Evolutionary conservation across 2,113 vertebrate species (phyloP), one percentile per base, ranked within the genome.

Genomic region (Epinephelus fuscoguttatus): DNA sequence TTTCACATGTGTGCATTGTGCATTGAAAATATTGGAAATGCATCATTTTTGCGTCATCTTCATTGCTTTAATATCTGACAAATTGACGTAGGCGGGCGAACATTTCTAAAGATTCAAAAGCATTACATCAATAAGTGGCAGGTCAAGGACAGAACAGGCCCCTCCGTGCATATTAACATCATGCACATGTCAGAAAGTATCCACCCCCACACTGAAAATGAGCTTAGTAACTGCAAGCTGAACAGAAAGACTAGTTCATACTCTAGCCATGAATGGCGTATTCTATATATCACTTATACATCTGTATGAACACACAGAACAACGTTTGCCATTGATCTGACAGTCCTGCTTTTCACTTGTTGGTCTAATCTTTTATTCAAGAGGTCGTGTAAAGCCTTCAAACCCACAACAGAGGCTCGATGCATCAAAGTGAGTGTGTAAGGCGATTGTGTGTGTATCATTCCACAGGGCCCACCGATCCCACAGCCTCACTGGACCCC

Each of bases 311-410:
- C 53, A 64, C 30, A 27, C 57, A 75, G 45, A 8, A 75, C 33
- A 33, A 59, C 23, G 62, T 78, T 77, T 73, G 45, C 30, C 18
- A 55, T 68, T 74, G 68, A 75, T 80, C 33, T 68, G 61, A 85
- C 66, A 68, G 56, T 50, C 40, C 33, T 52, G 73, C 33, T 72
- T 80, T 81, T 72, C 37, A 80, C 64, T 76, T 82, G 68, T 89
- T 69, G 63, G 70, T 75, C 70, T 81, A 81, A 88, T 87, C 62
- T 87, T 90, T 89, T 78, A 81, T 90, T 87, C 56, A 77, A 30
- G 75, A 71, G 76, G 71, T 81, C 77, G 21, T 55, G 61, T 73
- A 69, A 74, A 79, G 52, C 50, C 75, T 84, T 81, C 15, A 55
- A 59, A 78, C 45, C 70, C n/a, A 78, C 47, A 1, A 70, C 80